Evolutionary conservation across 2,797 vertebrate genomes (phyloP), one percentile per base, ranked within the genome.

Genomic region (Urocyon cinereoargenteus): DNA sequence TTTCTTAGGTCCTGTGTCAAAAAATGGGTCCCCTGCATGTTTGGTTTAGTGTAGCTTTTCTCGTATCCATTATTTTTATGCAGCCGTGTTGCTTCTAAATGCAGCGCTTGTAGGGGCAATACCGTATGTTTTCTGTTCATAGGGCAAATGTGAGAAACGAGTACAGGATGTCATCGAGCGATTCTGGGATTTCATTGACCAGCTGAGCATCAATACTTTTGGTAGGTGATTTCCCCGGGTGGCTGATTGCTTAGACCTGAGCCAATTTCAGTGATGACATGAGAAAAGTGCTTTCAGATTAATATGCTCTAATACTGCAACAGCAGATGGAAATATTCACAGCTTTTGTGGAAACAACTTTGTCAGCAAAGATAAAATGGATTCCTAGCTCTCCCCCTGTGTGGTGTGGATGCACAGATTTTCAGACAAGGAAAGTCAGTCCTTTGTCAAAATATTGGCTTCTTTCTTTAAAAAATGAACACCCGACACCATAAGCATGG

Each of bases 71-170:
- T 31, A 14, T 6, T 59, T 28, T 49, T 9, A n/a, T 34, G 34
- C 34, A 61, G n/a, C 24, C 34, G 5, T 0, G 0, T n/a, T 31
- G 9, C 49, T 55, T 79, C 83, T 86, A 1, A 49, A 15, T 2
- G 12, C 15, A 1, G 18, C 12, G 3, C 59, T 45, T 24, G 18
- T 3, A 16, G 36, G 57, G 10, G 4, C 85, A 3, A 84, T 34
- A 24, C 31, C 21, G 31, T n/a, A 0, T 24, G 21, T 90, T 79
- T 85, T 36, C n/a, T 95, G 87, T 94, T 93, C 51, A 10, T 96
- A 99, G 99, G 99, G 99, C 24, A 99, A 99, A 98, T 99, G 99
- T 3, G 99, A 99, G 99, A 99, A 99, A 98, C 99, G 99, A 96
- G 99, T 99, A 3, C 99, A 99, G 98, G 99, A 99, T 62, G 99